These are phyloP conservation scores for Crocidura indochinensis DNA, from an alignment of 2,797 vertebrate genomes.

Conservation along the genomic window DNA sequence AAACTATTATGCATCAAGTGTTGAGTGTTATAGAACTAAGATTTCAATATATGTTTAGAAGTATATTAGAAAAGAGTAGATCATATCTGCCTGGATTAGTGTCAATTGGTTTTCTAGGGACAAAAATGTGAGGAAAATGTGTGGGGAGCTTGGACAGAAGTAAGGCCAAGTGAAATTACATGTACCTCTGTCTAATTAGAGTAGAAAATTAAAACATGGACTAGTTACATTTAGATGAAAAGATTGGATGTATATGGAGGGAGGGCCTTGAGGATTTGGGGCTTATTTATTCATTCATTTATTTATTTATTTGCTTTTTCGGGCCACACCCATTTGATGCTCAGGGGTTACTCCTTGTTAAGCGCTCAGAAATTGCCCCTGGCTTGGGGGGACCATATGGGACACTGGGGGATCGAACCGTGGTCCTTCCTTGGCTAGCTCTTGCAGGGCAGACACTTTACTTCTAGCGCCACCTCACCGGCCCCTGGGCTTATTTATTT, in stretches of 20 bases:
- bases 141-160: neutral
- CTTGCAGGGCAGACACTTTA: too few relatives aligned
- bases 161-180: slow-evolving; percentile 28
- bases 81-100: slow-evolving; percentile 11
- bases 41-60: slow-evolving; percentile 31
- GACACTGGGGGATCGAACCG: too few relatives aligned
- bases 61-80: neutral
- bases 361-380: too few relatives aligned
- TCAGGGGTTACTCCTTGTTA: too few relatives aligned
- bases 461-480: too few relatives aligned
- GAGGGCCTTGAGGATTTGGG: slow-evolving; percentile 52
- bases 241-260: slow-evolving; percentile 17
- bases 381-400: too few relatives aligned
- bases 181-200: neutral
- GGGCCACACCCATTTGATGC: too few relatives aligned
- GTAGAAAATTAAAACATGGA: slow-evolving; percentile 33
- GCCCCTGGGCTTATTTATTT: neutral
- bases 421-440: too few relatives aligned
- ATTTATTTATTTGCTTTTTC: too few relatives aligned
- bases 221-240: neutral
- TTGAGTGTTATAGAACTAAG: slow-evolving; percentile 52
- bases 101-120: neutral
- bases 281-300: too few relatives aligned
- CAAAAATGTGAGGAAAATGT: neutral
- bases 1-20: slow-evolving; percentile 11